These are phyloP conservation scores for Campylomormyrus tamandua DNA, from an alignment of 2,113 vertebrate species.

Conservation along the genomic window DNA sequence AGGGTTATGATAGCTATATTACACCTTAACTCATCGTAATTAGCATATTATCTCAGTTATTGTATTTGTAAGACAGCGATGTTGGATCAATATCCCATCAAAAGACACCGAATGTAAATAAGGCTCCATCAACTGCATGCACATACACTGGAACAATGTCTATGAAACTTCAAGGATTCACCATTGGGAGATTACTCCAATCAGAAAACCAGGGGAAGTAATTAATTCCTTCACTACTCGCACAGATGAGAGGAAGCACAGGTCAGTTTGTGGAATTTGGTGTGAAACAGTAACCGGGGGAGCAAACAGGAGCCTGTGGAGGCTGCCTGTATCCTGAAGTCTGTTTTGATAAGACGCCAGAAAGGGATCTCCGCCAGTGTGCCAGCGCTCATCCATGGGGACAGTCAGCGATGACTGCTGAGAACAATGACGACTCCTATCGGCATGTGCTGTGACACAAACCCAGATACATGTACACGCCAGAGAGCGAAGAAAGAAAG, in stretches of 20 bases:
- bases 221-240: slow-evolving; percentile 34
- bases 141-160: slow-evolving; percentile 15
- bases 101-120: not conserved
- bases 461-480: slow-evolving; percentile 17
- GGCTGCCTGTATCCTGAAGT: slow-evolving; percentile 15
- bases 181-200: slow-evolving; percentile 29
- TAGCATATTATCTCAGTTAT: not conserved
- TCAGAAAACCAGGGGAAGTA: slow-evolving; percentile 29
- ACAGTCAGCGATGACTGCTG: slow-evolving; percentile 17
- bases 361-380: slow-evolving; percentile 28
- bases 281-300: slow-evolving; percentile 2
- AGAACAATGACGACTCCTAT: slow-evolving; percentile 25
- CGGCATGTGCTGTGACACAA: slow-evolving; percentile 15
- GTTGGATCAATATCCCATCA: not conserved
- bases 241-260: slow-evolving; percentile 25
- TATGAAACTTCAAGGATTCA: not conserved
- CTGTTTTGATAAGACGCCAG: slow-evolving; percentile 33
- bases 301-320: slow-evolving; percentile 2
- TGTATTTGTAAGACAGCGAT: not conserved
- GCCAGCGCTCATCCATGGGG: slow-evolving; percentile 14
- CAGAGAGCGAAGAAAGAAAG: slow-evolving; percentile 4
- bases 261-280: not conserved
- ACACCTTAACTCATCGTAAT: not conserved
- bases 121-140: not conserved
- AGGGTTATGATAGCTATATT: not conserved